Conservation (phyloP, 2,888 invertebrate genomes). For the Azorinus chamasolen region DNA sequence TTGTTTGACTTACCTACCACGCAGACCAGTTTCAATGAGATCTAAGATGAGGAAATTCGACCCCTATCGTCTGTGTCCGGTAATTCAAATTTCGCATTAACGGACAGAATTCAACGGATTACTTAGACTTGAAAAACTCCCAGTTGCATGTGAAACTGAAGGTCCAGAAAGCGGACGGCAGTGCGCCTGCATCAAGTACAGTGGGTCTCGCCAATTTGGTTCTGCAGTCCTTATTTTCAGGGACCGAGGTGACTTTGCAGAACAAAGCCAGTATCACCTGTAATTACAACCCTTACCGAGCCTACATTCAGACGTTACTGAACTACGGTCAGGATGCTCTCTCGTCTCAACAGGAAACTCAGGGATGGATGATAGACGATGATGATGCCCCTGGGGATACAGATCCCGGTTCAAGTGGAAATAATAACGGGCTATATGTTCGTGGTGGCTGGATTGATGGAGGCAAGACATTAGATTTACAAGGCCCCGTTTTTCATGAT, state of each 20-base stretch:
- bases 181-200: conserved; percentile 8
- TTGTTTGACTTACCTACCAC: conserved; percentile 47
- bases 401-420: background rate
- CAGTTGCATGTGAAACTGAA: conserved; percentile 37
- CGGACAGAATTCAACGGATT: conserved; percentile 42
- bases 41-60: conserved; percentile 47
- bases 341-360: too few species aligned
- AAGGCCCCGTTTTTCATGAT: conserved; percentile 24
- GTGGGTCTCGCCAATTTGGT: conserved; percentile 54
- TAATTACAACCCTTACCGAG: conserved; percentile 46
- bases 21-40: conserved; percentile 44
- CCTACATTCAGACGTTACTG: conserved; percentile 41
- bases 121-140: conserved; percentile 42
- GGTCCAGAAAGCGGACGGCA: conserved; percentile 37
- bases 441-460: background rate
- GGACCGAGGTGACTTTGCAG: conserved; percentile 53
- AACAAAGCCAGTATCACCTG: conserved; percentile 41
- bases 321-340: conserved; percentile 2
- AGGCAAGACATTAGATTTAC: conserved; percentile 6
- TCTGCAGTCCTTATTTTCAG: conserved; percentile 46
- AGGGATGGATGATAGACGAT: background rate
- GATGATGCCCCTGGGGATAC: background rate
- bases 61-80: conserved; percentile 33
- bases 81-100: conserved; percentile 45
- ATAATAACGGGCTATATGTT: conserved; percentile 8